These are phyloP conservation scores for Papilio dardanus DNA, from an alignment of 1,140 invertebrate genomes.

Conservation along the genomic window DNA sequence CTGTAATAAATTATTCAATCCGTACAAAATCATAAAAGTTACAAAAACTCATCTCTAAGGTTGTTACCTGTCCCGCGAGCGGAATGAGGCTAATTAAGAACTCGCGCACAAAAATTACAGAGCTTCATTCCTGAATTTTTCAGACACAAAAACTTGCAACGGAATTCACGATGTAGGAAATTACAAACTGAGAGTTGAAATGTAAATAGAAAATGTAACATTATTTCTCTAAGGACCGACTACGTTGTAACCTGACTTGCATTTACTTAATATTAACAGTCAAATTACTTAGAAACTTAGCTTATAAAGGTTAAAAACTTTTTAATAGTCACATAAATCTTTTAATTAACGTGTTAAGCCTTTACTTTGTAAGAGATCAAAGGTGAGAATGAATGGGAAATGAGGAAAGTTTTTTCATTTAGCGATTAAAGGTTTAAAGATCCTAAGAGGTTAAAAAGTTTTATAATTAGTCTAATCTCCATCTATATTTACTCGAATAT, in stretches of 20 bases:
- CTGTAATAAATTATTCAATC: background rate
- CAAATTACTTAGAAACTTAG: background rate
- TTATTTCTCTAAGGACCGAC: background rate
- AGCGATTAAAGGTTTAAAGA: background rate
- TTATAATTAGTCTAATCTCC: background rate
- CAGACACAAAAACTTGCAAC: background rate
- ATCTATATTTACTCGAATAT: background rate
- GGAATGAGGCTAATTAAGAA: conserved; percentile 13
- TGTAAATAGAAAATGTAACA: background rate
- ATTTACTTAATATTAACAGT: background rate
- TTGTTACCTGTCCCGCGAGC: background rate
- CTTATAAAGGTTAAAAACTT: background rate
- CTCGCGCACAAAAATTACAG: conserved; percentile 1
- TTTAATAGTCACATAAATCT: background rate
- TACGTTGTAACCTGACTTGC: background rate
- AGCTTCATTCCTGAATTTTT: conserved; percentile 5
- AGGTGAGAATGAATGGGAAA: conserved; percentile 6
- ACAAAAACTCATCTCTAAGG: background rate
- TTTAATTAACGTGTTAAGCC: background rate
- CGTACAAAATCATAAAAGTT: background rate
- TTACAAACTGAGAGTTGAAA: background rate
- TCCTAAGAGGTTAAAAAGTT: background rate
- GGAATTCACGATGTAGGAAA: background rate
- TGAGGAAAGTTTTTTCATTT: conserved; percentile 11
- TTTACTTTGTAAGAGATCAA: conserved; percentile 9